Evolutionary conservation across 1,140 invertebrate species (phyloP).

Genomic region (Bombus polaris): DNA sequence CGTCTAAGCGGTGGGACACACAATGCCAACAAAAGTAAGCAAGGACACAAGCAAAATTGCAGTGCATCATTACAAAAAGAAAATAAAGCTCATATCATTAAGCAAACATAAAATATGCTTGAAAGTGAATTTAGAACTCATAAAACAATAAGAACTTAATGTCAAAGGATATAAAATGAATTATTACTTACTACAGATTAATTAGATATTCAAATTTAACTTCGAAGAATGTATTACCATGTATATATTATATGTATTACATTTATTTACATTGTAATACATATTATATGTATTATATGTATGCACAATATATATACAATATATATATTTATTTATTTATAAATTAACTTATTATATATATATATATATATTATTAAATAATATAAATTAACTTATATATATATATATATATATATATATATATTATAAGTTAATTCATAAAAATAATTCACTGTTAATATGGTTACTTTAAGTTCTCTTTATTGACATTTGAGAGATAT

Average conservation of each 20-base stretch:
- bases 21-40: constrained; percentile 32
- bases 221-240: background rate
- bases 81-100: background rate
- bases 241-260: background rate
- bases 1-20: constrained; percentile 82
- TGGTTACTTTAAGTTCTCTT: background rate
- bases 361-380: too few relatives aligned
- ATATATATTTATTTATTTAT: background rate
- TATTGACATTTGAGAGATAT: background rate
- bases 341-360: background rate
- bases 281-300: background rate
- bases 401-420: too few relatives aligned
- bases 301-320: too few relatives aligned
- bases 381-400: too few relatives aligned
- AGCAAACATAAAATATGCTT: constrained; percentile 13
- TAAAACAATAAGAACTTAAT: background rate
- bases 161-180: background rate
- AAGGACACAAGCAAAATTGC: constrained; percentile 44
- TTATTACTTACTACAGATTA: background rate
- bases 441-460: background rate
- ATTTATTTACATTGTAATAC: too few relatives aligned
- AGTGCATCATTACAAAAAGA: constrained; percentile 9
- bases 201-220: background rate
- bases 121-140: background rate
- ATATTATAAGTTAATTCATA: background rate